Evolutionary conservation across 1,140 invertebrate genomes (phyloP), one percentile per base, ranked within the genome.

Genomic region (Oryctes rhinoceros): DNA sequence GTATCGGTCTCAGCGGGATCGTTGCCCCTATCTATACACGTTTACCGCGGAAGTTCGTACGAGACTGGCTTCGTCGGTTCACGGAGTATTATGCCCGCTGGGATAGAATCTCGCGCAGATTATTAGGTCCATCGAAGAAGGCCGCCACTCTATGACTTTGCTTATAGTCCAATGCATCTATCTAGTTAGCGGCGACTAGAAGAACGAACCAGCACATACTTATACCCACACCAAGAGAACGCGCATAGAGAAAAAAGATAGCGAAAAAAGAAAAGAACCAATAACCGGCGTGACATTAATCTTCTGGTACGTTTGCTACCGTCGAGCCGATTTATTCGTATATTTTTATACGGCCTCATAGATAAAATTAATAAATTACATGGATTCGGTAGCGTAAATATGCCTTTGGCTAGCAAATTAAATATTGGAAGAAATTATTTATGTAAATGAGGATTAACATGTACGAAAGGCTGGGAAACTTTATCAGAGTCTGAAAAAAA

Each of bases 121-220:
- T 53, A 53, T 53, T 53, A 53, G 49, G 49, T 53, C 49, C 49
- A 53, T 53, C 49, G 49, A 53, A 53, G 49, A 53, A 53, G 49
- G 49, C 49, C 13, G 49, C 49, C 49, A 53, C 49, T 53, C 49
- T 53, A 53, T 53, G 49, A 53, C 49, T 53, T 30, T 53, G 49
- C 49, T 53, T 53, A 30, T 30, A 53, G 49, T 53, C 49, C 49
- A 53, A 53, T 53, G n/a, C 49, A 53, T 53, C n/a, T 53, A 53
- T 53, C 49, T 53, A 53, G 49, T 53, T 53, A 53, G 49, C 49
- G 49, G 2, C n/a, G 49, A 9, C 11, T 53, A 44, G 39, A 53
- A 53, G 49, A 53, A 53, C 49, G 9, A 15, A 13, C 39, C 49
- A 9, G n/a, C n/a, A 53, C n/a, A 53, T 53, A 48, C 24, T 30